Conservation (phyloP, 1,140 invertebrate species). For the Ditylenchus dipsaci region DNA sequence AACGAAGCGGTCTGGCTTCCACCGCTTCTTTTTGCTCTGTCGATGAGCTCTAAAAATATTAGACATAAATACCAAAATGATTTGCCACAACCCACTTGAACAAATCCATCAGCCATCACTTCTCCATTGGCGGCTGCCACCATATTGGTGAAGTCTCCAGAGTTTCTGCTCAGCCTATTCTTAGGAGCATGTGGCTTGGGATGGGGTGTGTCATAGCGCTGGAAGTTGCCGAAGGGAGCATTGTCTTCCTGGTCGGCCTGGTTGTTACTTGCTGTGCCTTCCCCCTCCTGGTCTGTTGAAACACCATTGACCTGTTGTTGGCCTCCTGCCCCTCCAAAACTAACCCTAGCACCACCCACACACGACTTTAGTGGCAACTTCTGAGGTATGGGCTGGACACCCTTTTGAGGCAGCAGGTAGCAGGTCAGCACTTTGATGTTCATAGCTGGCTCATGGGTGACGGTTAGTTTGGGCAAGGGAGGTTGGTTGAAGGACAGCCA, state of each 20-base stretch:
- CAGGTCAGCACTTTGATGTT: slow-evolving; percentile 91
- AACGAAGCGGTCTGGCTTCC: slow-evolving; percentile 35
- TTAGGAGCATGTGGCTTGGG: slow-evolving; percentile 65
- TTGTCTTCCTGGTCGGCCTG: slow-evolving; percentile 45
- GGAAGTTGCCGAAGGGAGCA: slow-evolving; percentile 65
- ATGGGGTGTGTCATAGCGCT: slow-evolving; percentile 94
- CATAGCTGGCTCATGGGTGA: slow-evolving; percentile 67
- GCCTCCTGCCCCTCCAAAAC: slow-evolving; percentile 38
- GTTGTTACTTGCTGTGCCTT: neutral
- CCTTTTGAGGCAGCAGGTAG: slow-evolving; percentile 88
- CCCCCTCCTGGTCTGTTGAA: slow-evolving; percentile 1
- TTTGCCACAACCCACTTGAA: neutral
- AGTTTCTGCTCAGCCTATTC: slow-evolving; percentile 36
- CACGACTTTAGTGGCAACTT: slow-evolving; percentile 33
- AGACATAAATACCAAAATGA: neutral
- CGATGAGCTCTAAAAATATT: too few relatives aligned
- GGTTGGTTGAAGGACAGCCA: slow-evolving; percentile 97
- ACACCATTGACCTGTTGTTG: neutral
- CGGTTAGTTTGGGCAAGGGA: slow-evolving; percentile 93
- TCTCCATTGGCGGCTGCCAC: neutral
- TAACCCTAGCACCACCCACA: slow-evolving; percentile 50
- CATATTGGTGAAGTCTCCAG: slow-evolving; percentile 32
- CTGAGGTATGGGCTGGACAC: neutral
- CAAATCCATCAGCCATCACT: neutral
- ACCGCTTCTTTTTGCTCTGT: neutral